These are phyloP conservation scores for Nerophis lumbriciformis DNA, from an alignment of 2,113 vertebrate genomes.

Conservation along the genomic window DNA sequence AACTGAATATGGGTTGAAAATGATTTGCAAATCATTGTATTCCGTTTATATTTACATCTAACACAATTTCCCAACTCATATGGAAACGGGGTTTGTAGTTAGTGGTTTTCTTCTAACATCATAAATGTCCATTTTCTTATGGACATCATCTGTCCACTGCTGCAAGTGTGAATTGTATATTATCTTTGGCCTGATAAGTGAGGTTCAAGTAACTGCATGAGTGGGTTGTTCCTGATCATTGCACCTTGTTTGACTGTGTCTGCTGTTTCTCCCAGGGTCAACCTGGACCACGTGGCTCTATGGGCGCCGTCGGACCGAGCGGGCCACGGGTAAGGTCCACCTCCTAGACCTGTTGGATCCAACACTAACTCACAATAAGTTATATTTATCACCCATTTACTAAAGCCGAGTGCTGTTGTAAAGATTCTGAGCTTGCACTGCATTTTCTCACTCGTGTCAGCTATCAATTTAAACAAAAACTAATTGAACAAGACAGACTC, in stretches of 20 bases:
- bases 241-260: slow-evolving; percentile 48
- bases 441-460: slow-evolving; percentile 27
- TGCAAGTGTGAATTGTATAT: slow-evolving; percentile 25
- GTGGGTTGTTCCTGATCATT: slow-evolving; percentile 40
- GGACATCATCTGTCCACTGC: slow-evolving; percentile 21
- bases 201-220: slow-evolving; percentile 34
- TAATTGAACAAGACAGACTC: slow-evolving; percentile 21
- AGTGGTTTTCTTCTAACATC: slow-evolving; percentile 7
- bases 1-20: too few relatives aligned
- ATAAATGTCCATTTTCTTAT: slow-evolving; percentile 2
- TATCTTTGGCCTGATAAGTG: slow-evolving; percentile 37
- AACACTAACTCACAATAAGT: slow-evolving; percentile 22
- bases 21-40: too few relatives aligned
- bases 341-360: slow-evolving; percentile 17
- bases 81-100: too few relatives aligned
- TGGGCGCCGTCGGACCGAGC: slow-evolving; percentile 83
- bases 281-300: slow-evolving; percentile 80
- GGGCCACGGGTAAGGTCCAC: slow-evolving; percentile 84
- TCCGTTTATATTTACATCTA: too few relatives aligned
- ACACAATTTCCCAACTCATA: too few relatives aligned
- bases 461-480: background rate
- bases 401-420: background rate
- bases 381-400: slow-evolving; percentile 11
- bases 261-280: slow-evolving; percentile 77
- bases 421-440: background rate